A percentile compares a stretch with the other conserved stretches of the same genome.
These are phyloP conservation scores for Aelia acuminata DNA, from an alignment of 2,888 invertebrate genomes.

Conservation along the genomic window DNA sequence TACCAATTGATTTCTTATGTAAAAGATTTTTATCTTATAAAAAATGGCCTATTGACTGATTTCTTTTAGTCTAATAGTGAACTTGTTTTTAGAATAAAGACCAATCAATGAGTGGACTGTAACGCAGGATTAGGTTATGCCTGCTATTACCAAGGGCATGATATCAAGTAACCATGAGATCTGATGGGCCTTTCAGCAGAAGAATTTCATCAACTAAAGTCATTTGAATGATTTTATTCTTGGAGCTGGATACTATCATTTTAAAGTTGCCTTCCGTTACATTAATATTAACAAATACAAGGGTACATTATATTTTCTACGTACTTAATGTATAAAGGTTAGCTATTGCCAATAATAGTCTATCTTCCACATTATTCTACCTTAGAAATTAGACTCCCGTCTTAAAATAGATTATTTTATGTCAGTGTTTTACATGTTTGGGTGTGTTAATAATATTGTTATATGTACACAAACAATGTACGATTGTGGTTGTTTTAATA, in stretches of 20 bases:
- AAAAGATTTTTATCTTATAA: background rate
- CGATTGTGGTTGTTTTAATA: slow-evolving; percentile 13
- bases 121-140: background rate
- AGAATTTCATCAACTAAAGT: background rate
- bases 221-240: background rate
- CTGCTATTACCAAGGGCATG: background rate
- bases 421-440: background rate
- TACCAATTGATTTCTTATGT: background rate
- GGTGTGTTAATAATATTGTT: background rate
- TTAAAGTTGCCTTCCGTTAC: background rate
- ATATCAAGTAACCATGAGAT: background rate
- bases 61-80: background rate
- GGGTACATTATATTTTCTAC: slow-evolving; percentile 8
- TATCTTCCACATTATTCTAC: background rate
- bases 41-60: background rate
- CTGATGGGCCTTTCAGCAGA: background rate
- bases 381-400: background rate
- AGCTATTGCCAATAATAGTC: background rate
- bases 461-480: background rate
- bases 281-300: slow-evolving; percentile 13
- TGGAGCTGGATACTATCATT: background rate
- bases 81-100: background rate
- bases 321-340: background rate
- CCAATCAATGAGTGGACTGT: background rate
- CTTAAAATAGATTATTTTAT: background rate